Conservation (phyloP, 2,797 vertebrate species). For the Falco rusticolus region DNA sequence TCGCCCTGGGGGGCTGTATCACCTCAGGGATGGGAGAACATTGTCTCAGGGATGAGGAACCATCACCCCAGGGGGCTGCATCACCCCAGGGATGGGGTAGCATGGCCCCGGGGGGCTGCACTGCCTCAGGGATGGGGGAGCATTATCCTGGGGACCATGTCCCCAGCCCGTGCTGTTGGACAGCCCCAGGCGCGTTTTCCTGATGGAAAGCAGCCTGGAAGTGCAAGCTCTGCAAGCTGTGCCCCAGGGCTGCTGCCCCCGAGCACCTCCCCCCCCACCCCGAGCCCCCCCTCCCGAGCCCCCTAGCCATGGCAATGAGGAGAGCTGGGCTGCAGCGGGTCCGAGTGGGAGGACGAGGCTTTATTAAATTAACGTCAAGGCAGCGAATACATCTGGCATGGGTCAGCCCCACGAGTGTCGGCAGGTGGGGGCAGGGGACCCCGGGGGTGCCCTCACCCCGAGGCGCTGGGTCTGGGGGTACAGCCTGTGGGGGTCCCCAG, state of each 20-base stretch:
- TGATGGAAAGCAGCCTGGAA: not conserved
- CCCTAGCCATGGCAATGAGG: not conserved
- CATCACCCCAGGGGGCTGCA: too few species aligned
- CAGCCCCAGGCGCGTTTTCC: too few species aligned
- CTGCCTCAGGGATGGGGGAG: not conserved
- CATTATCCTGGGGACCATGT: fast-evolving
- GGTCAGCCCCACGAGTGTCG: not conserved
- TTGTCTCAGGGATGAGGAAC: not conserved
- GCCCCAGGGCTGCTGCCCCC: not conserved
- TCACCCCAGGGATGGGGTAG: not conserved
- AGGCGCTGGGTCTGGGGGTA: fast-evolving
- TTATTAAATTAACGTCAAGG: constrained; percentile 42
- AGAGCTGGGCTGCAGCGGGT: not conserved
- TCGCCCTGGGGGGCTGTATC: not conserved
- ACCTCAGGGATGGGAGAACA: not conserved
- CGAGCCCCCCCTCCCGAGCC: not conserved
- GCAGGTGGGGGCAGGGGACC: fast-evolving
- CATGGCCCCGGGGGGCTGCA: not conserved
- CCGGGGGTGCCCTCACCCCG: not conserved
- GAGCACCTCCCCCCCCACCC: too few species aligned
- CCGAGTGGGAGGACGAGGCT: not conserved
- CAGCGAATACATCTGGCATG: not conserved
- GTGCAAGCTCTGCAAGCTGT: fast-evolving
- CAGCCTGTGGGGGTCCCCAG: not conserved
- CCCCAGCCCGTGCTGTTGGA: fast-evolving